Evolutionary conservation across 2,113 vertebrate genomes (phyloP), one percentile per base, ranked within the genome.

Genomic region (Eolophus roseicapilla): DNA sequence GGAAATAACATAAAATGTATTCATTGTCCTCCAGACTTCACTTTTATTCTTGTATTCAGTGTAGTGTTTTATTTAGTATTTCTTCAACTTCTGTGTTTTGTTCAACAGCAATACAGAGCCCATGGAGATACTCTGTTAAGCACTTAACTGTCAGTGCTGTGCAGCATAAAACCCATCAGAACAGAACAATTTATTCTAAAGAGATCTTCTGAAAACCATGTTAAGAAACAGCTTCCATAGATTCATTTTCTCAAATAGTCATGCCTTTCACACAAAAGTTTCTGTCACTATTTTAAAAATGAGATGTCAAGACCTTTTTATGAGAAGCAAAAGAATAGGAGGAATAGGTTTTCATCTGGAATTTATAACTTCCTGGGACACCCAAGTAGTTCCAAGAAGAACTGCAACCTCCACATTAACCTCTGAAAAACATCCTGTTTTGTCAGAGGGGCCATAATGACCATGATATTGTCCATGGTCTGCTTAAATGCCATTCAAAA

Each of bases 141-240:
- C 71, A 57, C 77, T 85, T 79, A 31, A 76, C 63, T 86, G 53
- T 50, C 81, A 78, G 37, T 9, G 19, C 46, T 52, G 64, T 81
- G 77, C 74, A 75, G 50, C 43, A 65, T 35, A 91, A 89, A 86
- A 37, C 64, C 64, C 39, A 41, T 65, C 53, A 77, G 57, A 83
- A 69, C 39, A 83, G 69, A 74, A 9, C 33, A 44, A 29, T 50
- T 86, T 77, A 44, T 81, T 91, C 63, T 69, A 57, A 71, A 76
- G 52, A 71, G 55, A n/a, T 74, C 59, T 94, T 82, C 49, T 39
- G n/a, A 85, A 91, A 80, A 27, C 21, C 17, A 12, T 13, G 28
- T 65, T 73, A 80, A 82, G 83, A 65, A 93, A 47, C 44, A 93
- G 53, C 49, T 73, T 88, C 68, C 29, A 47, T 7, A 44, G 63